phyloP scores from a whole-genome alignment of 2,797 vertebrate species.

The Tarsius wallacei region DNA sequence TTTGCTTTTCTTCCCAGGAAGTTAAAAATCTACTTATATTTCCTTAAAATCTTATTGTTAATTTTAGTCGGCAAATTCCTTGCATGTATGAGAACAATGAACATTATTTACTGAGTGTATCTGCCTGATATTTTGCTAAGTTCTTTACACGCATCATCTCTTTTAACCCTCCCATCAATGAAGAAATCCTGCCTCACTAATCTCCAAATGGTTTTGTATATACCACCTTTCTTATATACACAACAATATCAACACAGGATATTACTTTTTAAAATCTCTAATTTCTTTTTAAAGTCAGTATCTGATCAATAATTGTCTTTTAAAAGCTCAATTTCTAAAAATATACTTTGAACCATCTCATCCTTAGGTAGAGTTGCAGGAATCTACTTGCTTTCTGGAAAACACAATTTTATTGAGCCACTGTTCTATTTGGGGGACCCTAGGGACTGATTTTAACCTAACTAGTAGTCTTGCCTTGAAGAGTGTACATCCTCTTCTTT shows the following conservation, averaged over 20 bases:
- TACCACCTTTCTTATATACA: background rate
- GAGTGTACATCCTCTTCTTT: background rate
- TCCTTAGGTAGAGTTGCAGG: background rate
- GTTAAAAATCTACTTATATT: background rate
- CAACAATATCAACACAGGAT: background rate
- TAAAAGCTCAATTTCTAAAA: slow-evolving; percentile 66
- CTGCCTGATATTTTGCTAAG: background rate
- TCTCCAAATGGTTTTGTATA: background rate
- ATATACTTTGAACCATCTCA: background rate
- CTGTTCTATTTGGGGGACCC: background rate
- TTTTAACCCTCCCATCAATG: background rate
- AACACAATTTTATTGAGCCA: slow-evolving; percentile 18
- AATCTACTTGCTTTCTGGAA: background rate
- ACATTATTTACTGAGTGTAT: background rate
- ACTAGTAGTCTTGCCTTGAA: background rate
- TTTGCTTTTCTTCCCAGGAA: slow-evolving; percentile 1
- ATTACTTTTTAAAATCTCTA: slow-evolving; percentile 7
- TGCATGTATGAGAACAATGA: background rate
- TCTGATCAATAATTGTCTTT: slow-evolving; percentile 13
- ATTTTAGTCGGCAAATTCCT: background rate
- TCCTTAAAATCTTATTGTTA: slow-evolving; percentile 49
- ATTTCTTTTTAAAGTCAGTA: background rate
- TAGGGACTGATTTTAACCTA: background rate
- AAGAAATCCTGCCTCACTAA: background rate
- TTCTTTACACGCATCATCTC: background rate